Conservation (phyloP, 2,113 vertebrate genomes). For the Dicrurus megarhynchus region DNA sequence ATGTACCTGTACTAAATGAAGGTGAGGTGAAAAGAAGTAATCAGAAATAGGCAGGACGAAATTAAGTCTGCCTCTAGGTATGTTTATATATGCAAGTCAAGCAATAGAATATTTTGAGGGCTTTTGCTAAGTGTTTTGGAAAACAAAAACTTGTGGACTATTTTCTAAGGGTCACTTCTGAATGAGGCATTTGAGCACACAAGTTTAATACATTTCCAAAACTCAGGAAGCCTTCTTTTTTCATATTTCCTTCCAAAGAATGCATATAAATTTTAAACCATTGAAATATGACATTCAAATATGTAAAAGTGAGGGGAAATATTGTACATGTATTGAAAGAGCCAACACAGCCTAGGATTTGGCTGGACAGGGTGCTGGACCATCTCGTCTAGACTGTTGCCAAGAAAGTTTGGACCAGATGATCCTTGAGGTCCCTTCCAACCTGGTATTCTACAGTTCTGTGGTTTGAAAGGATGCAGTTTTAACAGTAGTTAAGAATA, state of each 20-base stretch:
- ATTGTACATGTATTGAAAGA: background rate
- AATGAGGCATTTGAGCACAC: background rate
- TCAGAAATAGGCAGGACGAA: background rate
- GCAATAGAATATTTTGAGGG: background rate
- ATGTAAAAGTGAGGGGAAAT: background rate
- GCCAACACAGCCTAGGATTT: background rate
- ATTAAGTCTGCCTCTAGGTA: background rate
- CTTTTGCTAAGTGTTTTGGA: background rate
- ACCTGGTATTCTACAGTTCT: background rate
- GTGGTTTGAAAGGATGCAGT: background rate
- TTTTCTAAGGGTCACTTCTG: background rate
- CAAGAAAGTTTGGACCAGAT: background rate
- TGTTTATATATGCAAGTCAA: background rate
- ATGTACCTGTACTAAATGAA: background rate
- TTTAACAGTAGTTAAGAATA: background rate
- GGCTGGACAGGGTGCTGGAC: background rate
- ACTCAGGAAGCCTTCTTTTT: background rate
- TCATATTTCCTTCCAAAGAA: background rate
- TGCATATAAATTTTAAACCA: background rate
- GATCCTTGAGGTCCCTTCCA: background rate
- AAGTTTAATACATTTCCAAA: background rate
- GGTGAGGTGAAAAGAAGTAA: background rate
- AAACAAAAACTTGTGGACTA: background rate
- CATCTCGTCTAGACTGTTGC: background rate
- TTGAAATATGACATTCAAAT: background rate